A percentile compares a stretch with the other conserved stretches of the same genome.
Evolutionary conservation across 2,888 invertebrate species (phyloP).

Genomic region (Dicyrtomina minuta): DNA sequence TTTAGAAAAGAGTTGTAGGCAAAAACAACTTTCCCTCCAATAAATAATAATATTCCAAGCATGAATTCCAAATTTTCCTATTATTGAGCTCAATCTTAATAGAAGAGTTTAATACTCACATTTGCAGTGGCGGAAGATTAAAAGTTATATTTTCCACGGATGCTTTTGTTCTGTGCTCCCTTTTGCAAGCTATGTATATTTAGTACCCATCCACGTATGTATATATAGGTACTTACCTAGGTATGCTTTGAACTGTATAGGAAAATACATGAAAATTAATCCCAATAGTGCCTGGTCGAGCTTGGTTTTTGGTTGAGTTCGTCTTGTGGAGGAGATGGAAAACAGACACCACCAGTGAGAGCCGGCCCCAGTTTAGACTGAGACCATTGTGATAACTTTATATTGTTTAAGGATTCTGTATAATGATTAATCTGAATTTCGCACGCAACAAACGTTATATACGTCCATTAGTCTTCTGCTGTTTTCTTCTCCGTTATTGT

Average conservation of each 20-base stretch:
- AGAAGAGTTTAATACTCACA: background rate
- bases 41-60: background rate
- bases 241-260: background rate
- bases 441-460: conserved; percentile 1
- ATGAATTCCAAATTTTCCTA: conserved; percentile 8
- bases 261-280: no score
- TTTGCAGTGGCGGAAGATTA: background rate
- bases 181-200: background rate
- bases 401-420: conserved; percentile 7
- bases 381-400: conserved; percentile 10
- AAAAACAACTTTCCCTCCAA: no score
- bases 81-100: no score
- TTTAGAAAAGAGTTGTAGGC: no score
- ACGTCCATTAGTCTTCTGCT: background rate
- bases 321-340: background rate
- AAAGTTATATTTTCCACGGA: background rate
- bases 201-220: background rate
- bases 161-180: background rate
- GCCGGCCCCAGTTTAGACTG: background rate
- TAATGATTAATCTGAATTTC: conserved; percentile 17
- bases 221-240: background rate
- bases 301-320: background rate
- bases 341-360: background rate
- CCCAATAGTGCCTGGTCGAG: no score
- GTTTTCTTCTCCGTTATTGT: background rate